Evolutionary conservation across 2,113 vertebrate species (phyloP).

Genomic region (Rynchops niger): DNA sequence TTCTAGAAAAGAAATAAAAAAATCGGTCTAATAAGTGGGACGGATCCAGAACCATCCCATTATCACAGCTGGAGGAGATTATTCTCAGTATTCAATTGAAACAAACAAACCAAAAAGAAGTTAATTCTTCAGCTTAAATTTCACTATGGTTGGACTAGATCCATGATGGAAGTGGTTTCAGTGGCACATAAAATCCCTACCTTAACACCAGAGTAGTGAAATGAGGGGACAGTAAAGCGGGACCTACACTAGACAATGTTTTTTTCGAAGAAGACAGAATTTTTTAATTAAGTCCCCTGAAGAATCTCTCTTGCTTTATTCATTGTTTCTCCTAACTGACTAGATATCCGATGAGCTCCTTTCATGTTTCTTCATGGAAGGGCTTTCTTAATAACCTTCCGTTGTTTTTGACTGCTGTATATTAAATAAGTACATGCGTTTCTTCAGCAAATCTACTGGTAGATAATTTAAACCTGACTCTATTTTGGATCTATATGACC

Average conservation of each 20-base stretch:
- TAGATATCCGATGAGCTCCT: not conserved
- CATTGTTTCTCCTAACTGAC: not conserved
- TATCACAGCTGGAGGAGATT: not conserved
- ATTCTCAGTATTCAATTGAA: not conserved
- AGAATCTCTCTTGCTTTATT: not conserved
- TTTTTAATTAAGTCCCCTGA: not conserved
- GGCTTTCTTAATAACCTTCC: not conserved
- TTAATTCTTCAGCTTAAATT: not conserved
- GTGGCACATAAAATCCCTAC: not conserved
- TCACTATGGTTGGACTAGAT: not conserved
- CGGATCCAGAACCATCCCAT: not conserved
- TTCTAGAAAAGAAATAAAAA: not conserved
- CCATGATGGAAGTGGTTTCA: not conserved
- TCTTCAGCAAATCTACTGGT: not conserved
- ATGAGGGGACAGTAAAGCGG: not conserved
- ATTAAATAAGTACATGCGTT: not conserved
- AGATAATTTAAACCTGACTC: not conserved
- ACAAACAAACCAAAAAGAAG: not conserved
- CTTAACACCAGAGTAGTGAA: not conserved
- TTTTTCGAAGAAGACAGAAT: not conserved
- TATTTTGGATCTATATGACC: not conserved
- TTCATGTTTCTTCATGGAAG: not conserved
- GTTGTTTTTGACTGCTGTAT: not conserved
- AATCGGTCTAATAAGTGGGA: not conserved
- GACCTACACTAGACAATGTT: fast-evolving